Conservation (phyloP, 1,140 invertebrate genomes). For the Pseudoatta argentina region DNA sequence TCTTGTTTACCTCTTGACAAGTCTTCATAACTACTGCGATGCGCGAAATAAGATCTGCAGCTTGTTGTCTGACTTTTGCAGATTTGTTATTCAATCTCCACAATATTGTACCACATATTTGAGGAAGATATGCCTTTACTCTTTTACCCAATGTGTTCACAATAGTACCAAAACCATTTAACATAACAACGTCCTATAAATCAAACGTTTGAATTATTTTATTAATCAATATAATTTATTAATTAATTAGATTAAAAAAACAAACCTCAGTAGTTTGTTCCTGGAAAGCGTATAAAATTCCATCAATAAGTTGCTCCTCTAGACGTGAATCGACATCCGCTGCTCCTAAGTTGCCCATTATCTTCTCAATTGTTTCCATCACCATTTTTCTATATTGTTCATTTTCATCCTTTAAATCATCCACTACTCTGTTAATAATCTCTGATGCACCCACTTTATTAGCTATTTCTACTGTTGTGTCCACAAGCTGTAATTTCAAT, state of each 20-base stretch:
- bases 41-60: slow-evolving; percentile 98
- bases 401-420: slow-evolving; percentile 99
- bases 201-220: neutral
- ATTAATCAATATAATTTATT: neutral
- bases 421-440: slow-evolving; percentile 99
- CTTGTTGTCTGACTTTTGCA: slow-evolving; percentile 99
- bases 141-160: slow-evolving; percentile 99
- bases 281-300: slow-evolving; percentile 99
- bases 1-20: slow-evolving; percentile 95
- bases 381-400: slow-evolving; percentile 99
- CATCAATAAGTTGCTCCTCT: slow-evolving; percentile 99
- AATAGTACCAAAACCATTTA: slow-evolving; percentile 99
- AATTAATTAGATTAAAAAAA: slow-evolving; percentile 49
- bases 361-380: slow-evolving; percentile 99
- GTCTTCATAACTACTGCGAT: slow-evolving; percentile 99
- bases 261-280: slow-evolving; percentile 98
- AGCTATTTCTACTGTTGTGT: slow-evolving; percentile 99
- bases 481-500: slow-evolving; percentile 91
- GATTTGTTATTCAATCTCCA: slow-evolving; percentile 99
- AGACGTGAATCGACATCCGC: slow-evolving; percentile 98
- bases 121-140: slow-evolving; percentile 99
- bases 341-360: slow-evolving; percentile 98
- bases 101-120: slow-evolving; percentile 99
- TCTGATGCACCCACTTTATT: slow-evolving; percentile 99
- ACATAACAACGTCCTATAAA: slow-evolving; percentile 98